Evolutionary conservation across 2,888 invertebrate species (phyloP).

Genomic region (Amiota minor): DNA sequence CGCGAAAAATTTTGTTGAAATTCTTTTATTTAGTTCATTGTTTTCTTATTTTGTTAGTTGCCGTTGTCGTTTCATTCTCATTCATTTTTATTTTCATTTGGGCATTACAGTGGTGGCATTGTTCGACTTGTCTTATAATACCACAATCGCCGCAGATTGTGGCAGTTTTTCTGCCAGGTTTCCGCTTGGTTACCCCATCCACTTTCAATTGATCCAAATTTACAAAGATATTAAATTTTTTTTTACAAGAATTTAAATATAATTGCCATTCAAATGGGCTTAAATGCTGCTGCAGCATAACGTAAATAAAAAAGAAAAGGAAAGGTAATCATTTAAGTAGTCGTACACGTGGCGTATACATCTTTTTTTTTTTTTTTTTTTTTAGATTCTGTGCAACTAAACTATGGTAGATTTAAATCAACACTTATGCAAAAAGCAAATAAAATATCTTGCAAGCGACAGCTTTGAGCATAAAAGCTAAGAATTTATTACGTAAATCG

Average conservation of each 20-base stretch:
- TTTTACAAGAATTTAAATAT: too few species aligned
- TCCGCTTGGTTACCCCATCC: neutral
- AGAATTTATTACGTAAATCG: constrained; percentile 43
- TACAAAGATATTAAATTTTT: too few species aligned
- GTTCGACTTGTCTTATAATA: neutral
- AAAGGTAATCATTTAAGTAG: neutral
- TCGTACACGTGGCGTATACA: neutral
- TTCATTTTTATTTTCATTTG: neutral
- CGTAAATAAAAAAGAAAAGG: too few species aligned
- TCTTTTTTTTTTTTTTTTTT: neutral
- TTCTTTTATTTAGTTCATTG: neutral
- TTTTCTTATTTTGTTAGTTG: neutral
- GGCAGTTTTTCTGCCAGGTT: neutral
- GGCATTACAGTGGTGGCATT: neutral
- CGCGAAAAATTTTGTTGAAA: neutral
- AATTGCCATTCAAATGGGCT: too few species aligned
- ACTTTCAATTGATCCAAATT: neutral
- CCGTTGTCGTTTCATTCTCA: neutral
- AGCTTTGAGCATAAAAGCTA: constrained; percentile 43
- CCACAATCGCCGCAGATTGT: constrained; percentile 8
- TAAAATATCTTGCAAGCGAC: neutral
- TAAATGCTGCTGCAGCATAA: too few species aligned
- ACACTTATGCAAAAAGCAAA: neutral
- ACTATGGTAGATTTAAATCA: neutral
- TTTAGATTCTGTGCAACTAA: neutral